Evolutionary conservation across 2,113 vertebrate species (phyloP).

Genomic region (Myodes glareolus): DNA sequence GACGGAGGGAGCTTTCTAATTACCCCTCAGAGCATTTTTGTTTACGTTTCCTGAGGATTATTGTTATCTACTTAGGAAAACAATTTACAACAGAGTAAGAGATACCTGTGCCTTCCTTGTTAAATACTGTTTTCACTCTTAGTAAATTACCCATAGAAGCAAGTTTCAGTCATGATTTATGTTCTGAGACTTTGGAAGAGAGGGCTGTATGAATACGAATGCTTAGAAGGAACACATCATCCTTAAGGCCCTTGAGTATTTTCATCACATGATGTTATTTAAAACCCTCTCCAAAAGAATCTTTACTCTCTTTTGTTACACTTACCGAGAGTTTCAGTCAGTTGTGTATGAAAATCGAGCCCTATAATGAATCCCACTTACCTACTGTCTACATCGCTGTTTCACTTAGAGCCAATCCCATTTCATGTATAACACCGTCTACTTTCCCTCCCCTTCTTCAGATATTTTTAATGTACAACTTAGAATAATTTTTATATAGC

Average conservation of each 20-base stretch:
- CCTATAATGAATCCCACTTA: neutral
- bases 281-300: constrained; percentile 32
- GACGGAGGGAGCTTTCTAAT: neutral
- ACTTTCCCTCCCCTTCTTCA: neutral
- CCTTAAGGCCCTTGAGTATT: constrained; percentile 51
- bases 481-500: neutral
- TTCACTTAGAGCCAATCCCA: neutral
- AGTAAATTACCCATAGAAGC: constrained; percentile 26
- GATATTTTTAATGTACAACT: constrained; percentile 33
- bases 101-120: constrained; percentile 32
- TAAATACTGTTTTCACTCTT: constrained; percentile 55
- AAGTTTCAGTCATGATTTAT: constrained; percentile 40
- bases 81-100: neutral
- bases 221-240: constrained; percentile 14
- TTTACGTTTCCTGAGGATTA: constrained; percentile 12
- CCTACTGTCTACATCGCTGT: neutral
- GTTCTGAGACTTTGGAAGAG: constrained; percentile 26
- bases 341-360: neutral
- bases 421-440: neutral
- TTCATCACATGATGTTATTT: constrained; percentile 48
- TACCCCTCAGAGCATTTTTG: constrained; percentile 11
- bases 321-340: constrained; percentile 43
- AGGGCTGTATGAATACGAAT: constrained; percentile 10
- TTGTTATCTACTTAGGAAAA: constrained; percentile 37
- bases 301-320: neutral